Evolutionary conservation across 2,113 vertebrate genomes (phyloP), one percentile per base, ranked within the genome.

Genomic region (Amphiprion percula): DNA sequence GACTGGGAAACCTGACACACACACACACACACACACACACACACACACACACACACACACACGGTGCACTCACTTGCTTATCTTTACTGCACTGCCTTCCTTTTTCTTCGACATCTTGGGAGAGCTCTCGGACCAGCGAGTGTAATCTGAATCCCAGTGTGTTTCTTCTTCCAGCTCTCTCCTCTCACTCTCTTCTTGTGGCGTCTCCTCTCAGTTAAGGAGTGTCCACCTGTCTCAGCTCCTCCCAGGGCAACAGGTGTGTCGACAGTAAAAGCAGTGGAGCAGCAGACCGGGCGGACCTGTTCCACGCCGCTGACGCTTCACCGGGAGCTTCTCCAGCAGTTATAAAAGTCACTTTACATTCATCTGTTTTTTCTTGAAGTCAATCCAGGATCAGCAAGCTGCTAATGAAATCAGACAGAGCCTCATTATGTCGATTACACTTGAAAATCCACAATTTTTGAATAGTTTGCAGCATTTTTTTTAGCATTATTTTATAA

Each of bases 201-300:
- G 41, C 7, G 23, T 26, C 41, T 65, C 26, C n/a, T 11, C 24
- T 72, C 44, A 50, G 88, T 90, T 93, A 93, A 93, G 87, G 75
- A 75, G 68, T 41, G 56, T 80, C 70, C 88, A 91, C 83, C 85
- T 88, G 85, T 78, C 47, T 55, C 65, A 50, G 79, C 94, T 91
- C 94, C 94, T 86, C 88, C 91, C 89, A 76, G 41, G n/a, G 58
- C 69, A 59, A 72, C 90, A 94, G 94, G 94, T 93, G 93, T 88
- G 91, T 90, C 87, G 1, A 56, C 77, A 85, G 69, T 19, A 52
- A 71, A 61, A 21, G 75, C 79, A 72, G 77, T n/a, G 10, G 76
- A 47, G 71, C 11, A 53, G 50, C 68, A 60, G 90, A 95, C 94
- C 83, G 89, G 95, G 82, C 66, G 0, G 79, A 95, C 95, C 94